Conservation (phyloP, 1,140 invertebrate genomes). For the Neodiprion pinetum region DNA sequence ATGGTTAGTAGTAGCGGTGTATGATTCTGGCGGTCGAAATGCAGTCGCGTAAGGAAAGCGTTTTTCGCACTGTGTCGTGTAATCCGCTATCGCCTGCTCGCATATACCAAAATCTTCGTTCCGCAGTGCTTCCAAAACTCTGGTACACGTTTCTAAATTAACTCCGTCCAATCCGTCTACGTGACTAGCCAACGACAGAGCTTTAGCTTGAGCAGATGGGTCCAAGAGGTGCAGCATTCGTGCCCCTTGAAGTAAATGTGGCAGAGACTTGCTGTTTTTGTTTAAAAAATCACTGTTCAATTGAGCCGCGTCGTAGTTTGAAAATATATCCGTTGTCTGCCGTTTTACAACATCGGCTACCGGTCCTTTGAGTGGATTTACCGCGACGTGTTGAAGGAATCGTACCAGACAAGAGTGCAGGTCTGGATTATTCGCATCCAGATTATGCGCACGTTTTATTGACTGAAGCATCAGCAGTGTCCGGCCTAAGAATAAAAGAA, state of each 20-base stretch:
- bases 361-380: constrained; percentile 62
- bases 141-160: constrained; percentile 74
- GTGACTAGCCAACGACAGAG: constrained; percentile 69
- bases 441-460: constrained; percentile 81
- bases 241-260: constrained; percentile 75
- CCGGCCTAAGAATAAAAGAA: constrained; percentile 66
- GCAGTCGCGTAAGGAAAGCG: constrained; percentile 78
- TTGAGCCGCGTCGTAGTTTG: constrained; percentile 66
- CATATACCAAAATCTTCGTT: constrained; percentile 81
- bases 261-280: constrained; percentile 68
- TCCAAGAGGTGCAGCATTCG: constrained; percentile 75
- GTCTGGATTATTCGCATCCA: constrained; percentile 78
- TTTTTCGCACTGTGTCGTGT: constrained; percentile 73
- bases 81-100: constrained; percentile 72
- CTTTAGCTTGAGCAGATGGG: constrained; percentile 65
- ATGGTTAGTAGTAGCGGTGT: constrained; percentile 43
- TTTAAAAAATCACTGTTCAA: constrained; percentile 77
- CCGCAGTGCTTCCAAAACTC: constrained; percentile 77
- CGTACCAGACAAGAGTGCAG: constrained; percentile 85
- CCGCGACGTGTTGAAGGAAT: constrained; percentile 70
- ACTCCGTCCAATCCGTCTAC: constrained; percentile 68
- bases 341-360: constrained; percentile 79
- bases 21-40: constrained; percentile 65
- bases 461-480: constrained; percentile 89
- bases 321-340: constrained; percentile 70